Base-by-base conservation (phyloP, 2,113 vertebrate species). In the Anguilla japonica region DNA sequence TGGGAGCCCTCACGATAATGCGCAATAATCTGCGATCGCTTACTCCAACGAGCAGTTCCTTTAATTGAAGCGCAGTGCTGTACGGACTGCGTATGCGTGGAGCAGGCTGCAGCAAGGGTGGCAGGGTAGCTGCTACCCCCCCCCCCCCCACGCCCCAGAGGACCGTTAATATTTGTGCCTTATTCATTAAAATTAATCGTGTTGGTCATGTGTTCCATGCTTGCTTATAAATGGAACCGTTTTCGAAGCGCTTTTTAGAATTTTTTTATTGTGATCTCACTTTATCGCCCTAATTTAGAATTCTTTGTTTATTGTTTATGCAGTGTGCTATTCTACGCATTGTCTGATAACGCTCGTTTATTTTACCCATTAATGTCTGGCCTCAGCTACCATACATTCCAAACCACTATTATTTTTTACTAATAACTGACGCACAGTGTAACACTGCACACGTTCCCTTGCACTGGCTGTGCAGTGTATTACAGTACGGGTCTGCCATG, bases 31-130 rank as follows among this genome's bases (percentile, higher is more conserved):
- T 79, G 43, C 41, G 71, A 41, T 41, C 46, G 2, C 46, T 39
- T 56, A 29, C 67, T 87, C 82, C 11, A 46, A 56, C 83, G 67
- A 87, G 57, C 82, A 83, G 71, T 22, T 20, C 16, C 82, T 18
- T n/a, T 81, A 20, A 34, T 2, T 2, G 63, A 60, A 67, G 71
- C 3, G 1, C 26, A 14, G 41, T 34, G n/a, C 63, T n/a, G 39
- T 34, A 16, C 22, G 82, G n/a, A 2, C 71, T 13, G 5, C 9
- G 20, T 29, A 6, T 34, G 60, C 71, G 11, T 14, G n/a, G 11
- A 13, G 71, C 71, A 75, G 71, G 29, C n/a, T 75, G 71, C 71
- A 1, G 29, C 71, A 14, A 11, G 22, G 39, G 29, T 40, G 79
- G 56, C 9, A 43, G 41, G 34, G 41, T 22, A 9, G 3, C 40